Evolutionary conservation across 2,113 vertebrate species (phyloP).

Genomic region (Hoplias malabaricus): DNA sequence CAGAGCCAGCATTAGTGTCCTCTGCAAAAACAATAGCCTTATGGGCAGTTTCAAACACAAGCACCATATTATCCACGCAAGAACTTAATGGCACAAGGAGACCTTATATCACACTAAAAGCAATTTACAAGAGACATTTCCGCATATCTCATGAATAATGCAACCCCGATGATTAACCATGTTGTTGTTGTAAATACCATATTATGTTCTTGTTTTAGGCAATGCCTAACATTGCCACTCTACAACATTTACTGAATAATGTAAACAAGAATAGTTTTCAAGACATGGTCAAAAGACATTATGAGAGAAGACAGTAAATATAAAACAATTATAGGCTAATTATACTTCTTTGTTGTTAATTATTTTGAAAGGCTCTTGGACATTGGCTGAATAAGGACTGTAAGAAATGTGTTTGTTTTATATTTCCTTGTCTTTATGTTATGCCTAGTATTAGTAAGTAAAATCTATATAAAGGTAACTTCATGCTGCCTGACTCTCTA

Average conservation of each 20-base stretch:
- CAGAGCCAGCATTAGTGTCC: constrained; percentile 46
- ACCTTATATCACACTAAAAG: constrained; percentile 36
- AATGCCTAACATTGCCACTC: background rate
- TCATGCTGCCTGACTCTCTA: too few relatives aligned
- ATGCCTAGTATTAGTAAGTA: too few relatives aligned
- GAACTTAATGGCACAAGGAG: constrained; percentile 33
- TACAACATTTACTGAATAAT: background rate
- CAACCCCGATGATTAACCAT: background rate
- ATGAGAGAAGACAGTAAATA: too few relatives aligned
- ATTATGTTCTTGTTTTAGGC: background rate
- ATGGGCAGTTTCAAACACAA: constrained; percentile 2
- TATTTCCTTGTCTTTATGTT: too few relatives aligned
- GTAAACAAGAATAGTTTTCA: background rate
- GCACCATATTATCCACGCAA: constrained; percentile 12
- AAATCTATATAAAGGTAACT: too few relatives aligned
- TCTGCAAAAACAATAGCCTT: constrained; percentile 30
- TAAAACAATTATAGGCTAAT: too few relatives aligned
- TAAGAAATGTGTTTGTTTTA: too few relatives aligned
- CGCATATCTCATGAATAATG: constrained; percentile 18
- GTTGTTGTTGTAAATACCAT: background rate
- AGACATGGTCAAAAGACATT: too few relatives aligned
- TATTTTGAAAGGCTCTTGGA: too few relatives aligned
- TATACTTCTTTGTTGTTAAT: too few relatives aligned
- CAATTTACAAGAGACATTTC: background rate
- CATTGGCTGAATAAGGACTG: too few relatives aligned